A percentile compares a stretch with the other conserved stretches of the same genome.
These are phyloP conservation scores for Nezara viridula DNA, from an alignment of 2,888 invertebrate genomes.

Conservation along the genomic window DNA sequence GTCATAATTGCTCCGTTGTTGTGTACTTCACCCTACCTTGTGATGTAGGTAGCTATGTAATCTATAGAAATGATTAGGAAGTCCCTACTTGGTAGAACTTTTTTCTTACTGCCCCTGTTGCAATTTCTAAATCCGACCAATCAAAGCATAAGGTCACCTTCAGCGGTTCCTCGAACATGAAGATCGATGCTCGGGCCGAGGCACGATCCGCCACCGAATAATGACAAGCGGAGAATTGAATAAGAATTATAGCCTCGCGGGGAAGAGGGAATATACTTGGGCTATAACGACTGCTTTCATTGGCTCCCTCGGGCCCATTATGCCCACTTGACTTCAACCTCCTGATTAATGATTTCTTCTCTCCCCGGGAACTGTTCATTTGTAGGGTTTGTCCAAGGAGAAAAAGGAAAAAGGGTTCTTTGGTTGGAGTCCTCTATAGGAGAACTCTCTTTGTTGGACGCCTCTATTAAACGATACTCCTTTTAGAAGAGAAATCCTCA, in stretches of 20 bases:
- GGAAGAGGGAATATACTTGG: slow-evolving; percentile 15
- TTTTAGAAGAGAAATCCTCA: slow-evolving; percentile 17
- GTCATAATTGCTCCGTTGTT: too few species aligned
- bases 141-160: background rate
- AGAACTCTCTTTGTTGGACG: background rate
- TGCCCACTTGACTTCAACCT: slow-evolving; percentile 25
- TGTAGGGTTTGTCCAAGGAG: slow-evolving; percentile 37
- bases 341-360: slow-evolving; percentile 49
- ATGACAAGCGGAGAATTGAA: slow-evolving; percentile 17
- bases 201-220: slow-evolving; percentile 15
- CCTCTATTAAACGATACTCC: slow-evolving; percentile 26
- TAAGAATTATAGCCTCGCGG: background rate
- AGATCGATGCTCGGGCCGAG: background rate
- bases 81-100: too few species aligned
- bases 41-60: too few species aligned
- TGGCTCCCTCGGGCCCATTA: slow-evolving; percentile 11
- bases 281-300: slow-evolving; percentile 27
- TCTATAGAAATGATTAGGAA: too few species aligned
- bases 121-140: background rate
- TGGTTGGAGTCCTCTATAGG: slow-evolving; percentile 17
- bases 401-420: background rate
- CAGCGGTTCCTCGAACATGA: background rate
- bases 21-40: too few species aligned
- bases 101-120: too few species aligned
- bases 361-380: slow-evolving; percentile 45